These are phyloP conservation scores for Syritta pipiens DNA, from an alignment of 2,888 invertebrate genomes.

Conservation along the genomic window DNA sequence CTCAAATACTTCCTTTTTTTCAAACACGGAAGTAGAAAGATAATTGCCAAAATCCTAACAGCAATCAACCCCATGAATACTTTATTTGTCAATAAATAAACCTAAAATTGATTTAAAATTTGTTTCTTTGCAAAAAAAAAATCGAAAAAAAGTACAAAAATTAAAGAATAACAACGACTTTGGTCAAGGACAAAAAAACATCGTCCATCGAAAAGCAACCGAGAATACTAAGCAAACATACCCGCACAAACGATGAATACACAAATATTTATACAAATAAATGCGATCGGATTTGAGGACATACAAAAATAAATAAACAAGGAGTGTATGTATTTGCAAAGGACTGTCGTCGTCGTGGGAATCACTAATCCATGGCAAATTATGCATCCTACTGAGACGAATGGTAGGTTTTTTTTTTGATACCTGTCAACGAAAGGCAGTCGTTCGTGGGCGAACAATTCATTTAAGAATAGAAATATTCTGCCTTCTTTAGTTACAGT, in stretches of 20 bases:
- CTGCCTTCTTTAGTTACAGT: no score
- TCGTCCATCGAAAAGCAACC: neutral
- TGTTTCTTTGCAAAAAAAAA: constrained; percentile 31
- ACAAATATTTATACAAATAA: constrained; percentile 64
- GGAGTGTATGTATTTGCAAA: constrained; percentile 40
- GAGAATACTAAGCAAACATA: constrained; percentile 49
- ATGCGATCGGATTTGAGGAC: constrained; percentile 56
- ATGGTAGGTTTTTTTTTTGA: constrained; percentile 6
- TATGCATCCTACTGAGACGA: constrained; percentile 32
- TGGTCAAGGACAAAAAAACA: neutral
- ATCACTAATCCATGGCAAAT: constrained; percentile 43
- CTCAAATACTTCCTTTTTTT: no score
- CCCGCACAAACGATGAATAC: constrained; percentile 36
- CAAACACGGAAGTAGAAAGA: no score
- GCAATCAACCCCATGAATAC: neutral
- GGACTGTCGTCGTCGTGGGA: constrained; percentile 25
- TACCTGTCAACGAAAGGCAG: constrained; percentile 44
- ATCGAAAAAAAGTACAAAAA: constrained; percentile 34
- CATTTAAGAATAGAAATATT: constrained; percentile 3
- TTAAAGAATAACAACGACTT: constrained; percentile 52
- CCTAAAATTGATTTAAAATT: constrained; percentile 36
- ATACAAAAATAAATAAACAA: constrained; percentile 33
- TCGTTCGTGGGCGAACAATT: no score
- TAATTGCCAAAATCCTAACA: constrained; percentile 7
- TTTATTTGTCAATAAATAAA: constrained; percentile 46